Percentiles rank a stretch among this genome's conserved stretches.
These are phyloP conservation scores for Tinea semifulvella DNA, from an alignment of 2,888 invertebrate species.

Conservation along the genomic window DNA sequence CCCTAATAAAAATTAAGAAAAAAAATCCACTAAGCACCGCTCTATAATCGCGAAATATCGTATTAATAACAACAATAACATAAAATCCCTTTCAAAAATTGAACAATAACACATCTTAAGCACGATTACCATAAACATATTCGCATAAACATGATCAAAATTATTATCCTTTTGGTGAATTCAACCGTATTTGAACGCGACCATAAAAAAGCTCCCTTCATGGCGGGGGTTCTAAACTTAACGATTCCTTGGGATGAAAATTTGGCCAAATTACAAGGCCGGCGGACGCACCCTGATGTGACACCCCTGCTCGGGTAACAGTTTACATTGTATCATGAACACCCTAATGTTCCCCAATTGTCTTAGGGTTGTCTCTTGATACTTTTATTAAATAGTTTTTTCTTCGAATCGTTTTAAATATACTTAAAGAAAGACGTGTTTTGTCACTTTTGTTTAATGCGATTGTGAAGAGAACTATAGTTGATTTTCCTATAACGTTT, in stretches of 20 bases:
- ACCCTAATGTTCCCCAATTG: constrained; percentile 60
- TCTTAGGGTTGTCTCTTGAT: constrained; percentile 37
- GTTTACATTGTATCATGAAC: constrained; percentile 63
- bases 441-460: too few relatives aligned
- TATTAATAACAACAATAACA: neutral
- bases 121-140: constrained; percentile 5
- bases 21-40: too few relatives aligned
- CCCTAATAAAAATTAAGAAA: too few relatives aligned
- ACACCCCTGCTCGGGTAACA: constrained; percentile 39
- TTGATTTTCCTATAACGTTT: too few relatives aligned
- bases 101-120: neutral
- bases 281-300: constrained; percentile 20
- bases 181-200: constrained; percentile 11
- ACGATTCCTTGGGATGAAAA: constrained; percentile 52
- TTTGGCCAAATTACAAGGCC: constrained; percentile 62
- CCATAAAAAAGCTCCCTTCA: constrained; percentile 10
- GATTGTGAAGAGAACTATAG: too few relatives aligned
- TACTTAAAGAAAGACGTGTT: too few relatives aligned
- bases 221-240: constrained; percentile 15
- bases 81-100: neutral
- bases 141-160: constrained; percentile 6
- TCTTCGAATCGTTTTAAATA: too few relatives aligned
- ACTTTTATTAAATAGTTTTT: too few relatives aligned
- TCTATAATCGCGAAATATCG: too few relatives aligned
- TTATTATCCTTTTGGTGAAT: constrained; percentile 11